A percentile compares a stretch with the other conserved stretches of the same genome.
Evolutionary conservation across 2,888 invertebrate genomes (phyloP).

Genomic region (Polydrusus tereticollis): DNA sequence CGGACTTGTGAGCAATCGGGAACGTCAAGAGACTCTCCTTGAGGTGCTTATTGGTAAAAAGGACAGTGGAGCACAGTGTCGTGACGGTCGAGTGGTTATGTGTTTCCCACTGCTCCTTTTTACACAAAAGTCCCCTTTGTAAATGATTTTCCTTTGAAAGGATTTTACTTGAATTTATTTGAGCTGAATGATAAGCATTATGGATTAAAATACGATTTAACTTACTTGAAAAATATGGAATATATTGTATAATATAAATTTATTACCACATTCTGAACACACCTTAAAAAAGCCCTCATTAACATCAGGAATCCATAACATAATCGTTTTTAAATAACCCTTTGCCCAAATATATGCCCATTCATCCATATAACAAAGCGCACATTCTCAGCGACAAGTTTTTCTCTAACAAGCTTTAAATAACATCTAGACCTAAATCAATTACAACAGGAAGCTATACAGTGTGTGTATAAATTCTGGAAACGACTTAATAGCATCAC

Average conservation of each 20-base stretch:
- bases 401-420: slow-evolving; percentile 5
- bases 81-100: slow-evolving; percentile 39
- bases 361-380: too few relatives aligned
- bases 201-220: too few relatives aligned
- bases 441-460: slow-evolving; percentile 35
- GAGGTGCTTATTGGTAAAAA: slow-evolving; percentile 38
- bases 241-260: too few relatives aligned
- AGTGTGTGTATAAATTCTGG: too few relatives aligned
- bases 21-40: slow-evolving; percentile 29
- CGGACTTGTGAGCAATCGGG: slow-evolving; percentile 28
- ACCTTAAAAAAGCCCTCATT: too few relatives aligned
- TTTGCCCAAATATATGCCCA: too few relatives aligned
- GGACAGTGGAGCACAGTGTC: slow-evolving; percentile 40
- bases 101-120: slow-evolving; percentile 29
- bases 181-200: neutral
- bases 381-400: neutral
- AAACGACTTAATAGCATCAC: too few relatives aligned
- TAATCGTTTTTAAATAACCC: too few relatives aligned
- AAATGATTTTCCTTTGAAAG: neutral
- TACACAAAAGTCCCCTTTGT: slow-evolving; percentile 22
- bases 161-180: neutral
- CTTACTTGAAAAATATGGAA: too few relatives aligned
- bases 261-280: too few relatives aligned
- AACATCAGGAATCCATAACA: too few relatives aligned
- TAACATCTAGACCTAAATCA: slow-evolving; percentile 18